phyloP scores from a whole-genome alignment of 2,113 vertebrate species.

The Mastomys natalensis region DNA sequence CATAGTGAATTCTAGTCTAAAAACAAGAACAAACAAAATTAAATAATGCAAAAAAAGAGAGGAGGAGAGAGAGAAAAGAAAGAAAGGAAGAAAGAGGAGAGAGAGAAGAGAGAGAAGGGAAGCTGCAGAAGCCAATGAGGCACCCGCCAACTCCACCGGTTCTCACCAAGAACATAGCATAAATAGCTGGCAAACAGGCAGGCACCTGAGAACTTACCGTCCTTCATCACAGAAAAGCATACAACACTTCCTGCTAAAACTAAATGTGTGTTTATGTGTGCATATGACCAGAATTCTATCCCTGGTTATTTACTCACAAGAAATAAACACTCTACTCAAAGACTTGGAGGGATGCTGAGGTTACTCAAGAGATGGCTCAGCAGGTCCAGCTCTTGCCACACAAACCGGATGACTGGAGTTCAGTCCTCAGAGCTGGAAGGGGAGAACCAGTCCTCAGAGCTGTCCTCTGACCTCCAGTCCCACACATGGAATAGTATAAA shows the following conservation, averaged over 20 bases:
- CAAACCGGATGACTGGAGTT: not conserved
- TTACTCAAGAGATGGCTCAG: not conserved
- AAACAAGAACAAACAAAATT: not conserved
- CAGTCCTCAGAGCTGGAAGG: not conserved
- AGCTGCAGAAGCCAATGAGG: no score
- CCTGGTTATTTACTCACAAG: not conserved
- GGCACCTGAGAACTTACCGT: not conserved
- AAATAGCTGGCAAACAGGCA: not conserved
- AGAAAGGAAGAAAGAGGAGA: no score
- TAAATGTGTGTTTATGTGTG: not conserved
- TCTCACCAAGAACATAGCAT: not conserved
- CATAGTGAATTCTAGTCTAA: not conserved
- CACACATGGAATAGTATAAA: not conserved
- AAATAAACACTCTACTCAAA: not conserved
- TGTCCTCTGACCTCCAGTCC: not conserved
- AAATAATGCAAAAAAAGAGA: not conserved
- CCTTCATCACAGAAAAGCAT: not conserved
- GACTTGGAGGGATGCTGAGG: not conserved
- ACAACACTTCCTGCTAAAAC: not conserved
- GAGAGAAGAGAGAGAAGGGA: no score
- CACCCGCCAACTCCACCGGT: not conserved
- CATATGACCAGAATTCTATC: not conserved
- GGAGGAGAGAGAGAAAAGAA: no score
- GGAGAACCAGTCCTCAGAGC: not conserved
- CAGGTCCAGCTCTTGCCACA: not conserved